Percentiles rank a stretch among this genome's conserved stretches.
These are phyloP conservation scores for Cotesia glomerata DNA, from an alignment of 1,140 invertebrate species.

Conservation along the genomic window DNA sequence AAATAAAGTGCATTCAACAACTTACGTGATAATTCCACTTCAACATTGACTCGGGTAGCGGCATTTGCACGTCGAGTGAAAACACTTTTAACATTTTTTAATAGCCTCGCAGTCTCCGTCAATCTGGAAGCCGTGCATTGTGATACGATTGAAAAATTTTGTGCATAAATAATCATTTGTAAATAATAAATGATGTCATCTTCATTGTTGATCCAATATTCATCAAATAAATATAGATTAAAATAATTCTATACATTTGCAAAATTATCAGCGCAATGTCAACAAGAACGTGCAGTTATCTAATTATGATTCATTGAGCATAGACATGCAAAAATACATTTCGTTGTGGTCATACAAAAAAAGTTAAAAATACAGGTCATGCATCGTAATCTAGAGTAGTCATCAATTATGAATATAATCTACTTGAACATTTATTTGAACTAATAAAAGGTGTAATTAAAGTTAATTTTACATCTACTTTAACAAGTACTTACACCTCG, in stretches of 20 bases:
- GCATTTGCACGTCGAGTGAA: slow-evolving; percentile 81
- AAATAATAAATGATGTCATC: background rate
- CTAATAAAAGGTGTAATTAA: slow-evolving; percentile 7
- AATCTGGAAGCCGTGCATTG: slow-evolving; percentile 74
- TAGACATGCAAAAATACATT: too few species aligned
- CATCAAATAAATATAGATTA: background rate
- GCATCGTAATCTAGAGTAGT: too few species aligned
- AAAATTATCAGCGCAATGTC: too few species aligned
- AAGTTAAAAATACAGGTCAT: too few species aligned
- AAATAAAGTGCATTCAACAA: slow-evolving; percentile 55
- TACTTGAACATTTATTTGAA: background rate
- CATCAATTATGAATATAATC: background rate
- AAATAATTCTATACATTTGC: background rate
- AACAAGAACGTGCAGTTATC: too few species aligned
- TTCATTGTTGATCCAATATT: slow-evolving; percentile 7
- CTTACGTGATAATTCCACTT: slow-evolving; percentile 92
- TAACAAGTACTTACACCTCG: slow-evolving; percentile 81
- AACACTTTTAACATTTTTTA: slow-evolving; percentile 90
- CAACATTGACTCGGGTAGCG: slow-evolving; percentile 75
- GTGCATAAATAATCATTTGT: background rate
- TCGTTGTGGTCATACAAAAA: too few species aligned
- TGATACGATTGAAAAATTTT: slow-evolving; percentile 26
- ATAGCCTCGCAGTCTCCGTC: slow-evolving; percentile 91
- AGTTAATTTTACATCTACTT: slow-evolving; percentile 31
- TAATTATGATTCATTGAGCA: too few species aligned